Evolutionary conservation across 1,140 invertebrate species (phyloP).

Genomic region (Littorina saxatilis): DNA sequence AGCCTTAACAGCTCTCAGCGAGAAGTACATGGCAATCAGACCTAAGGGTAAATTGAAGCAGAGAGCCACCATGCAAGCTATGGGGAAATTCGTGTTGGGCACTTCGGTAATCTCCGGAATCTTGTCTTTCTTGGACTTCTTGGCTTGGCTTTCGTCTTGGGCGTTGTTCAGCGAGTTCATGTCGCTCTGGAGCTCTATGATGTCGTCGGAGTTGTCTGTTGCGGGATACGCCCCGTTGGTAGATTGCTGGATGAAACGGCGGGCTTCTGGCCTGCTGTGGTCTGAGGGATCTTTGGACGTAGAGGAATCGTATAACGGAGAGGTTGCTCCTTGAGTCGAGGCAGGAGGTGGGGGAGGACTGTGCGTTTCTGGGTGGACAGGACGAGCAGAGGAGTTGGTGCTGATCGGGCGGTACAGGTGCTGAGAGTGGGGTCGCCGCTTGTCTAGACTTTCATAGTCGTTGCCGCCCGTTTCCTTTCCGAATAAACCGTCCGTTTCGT

Average conservation of each 20-base stretch:
- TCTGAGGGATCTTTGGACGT: neutral
- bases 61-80: slow-evolving; percentile 43
- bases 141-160: neutral
- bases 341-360: neutral
- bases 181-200: slow-evolving; percentile 36
- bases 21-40: slow-evolving; percentile 45
- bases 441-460: neutral
- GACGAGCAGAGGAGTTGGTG: neutral
- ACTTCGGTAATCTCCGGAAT: slow-evolving; percentile 18
- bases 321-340: neutral
- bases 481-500: neutral
- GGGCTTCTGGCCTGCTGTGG: neutral
- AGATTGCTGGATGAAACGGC: too few relatives aligned
- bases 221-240: neutral
- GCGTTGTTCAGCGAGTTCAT: too few relatives aligned
- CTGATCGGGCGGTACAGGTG: neutral
- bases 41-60: slow-evolving; percentile 51
- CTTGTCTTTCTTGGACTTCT: neutral
- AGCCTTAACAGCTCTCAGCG: slow-evolving; percentile 43
- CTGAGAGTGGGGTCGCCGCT: neutral
- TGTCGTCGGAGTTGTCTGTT: neutral
- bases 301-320: neutral
- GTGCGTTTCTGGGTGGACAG: neutral
- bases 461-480: neutral
- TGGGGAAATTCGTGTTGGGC: slow-evolving; percentile 47